Percentiles rank a stretch among this genome's conserved stretches.
phyloP scores from a whole-genome alignment of 2,888 invertebrate genomes.

The Eilema caniola region DNA sequence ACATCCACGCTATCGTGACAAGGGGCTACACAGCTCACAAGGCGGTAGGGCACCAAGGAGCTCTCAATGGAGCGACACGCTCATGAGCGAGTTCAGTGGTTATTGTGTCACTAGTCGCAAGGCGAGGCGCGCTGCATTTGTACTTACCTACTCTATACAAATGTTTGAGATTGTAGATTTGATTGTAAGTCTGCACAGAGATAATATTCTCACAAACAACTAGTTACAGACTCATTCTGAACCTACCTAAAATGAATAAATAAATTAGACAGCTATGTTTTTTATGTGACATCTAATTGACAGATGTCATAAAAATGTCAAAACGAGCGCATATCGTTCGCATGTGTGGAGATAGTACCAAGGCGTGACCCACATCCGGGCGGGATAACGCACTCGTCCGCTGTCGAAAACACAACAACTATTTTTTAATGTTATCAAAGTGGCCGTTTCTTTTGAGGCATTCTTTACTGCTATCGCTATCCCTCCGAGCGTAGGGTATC shows the following conservation, averaged over 20 bases:
- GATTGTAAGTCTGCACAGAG: no score
- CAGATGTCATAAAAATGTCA: background rate
- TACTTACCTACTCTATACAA: no score
- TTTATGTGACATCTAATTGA: background rate
- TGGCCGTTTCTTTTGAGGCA: constrained; percentile 44
- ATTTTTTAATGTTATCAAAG: constrained; percentile 47
- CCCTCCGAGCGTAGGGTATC: constrained; percentile 56
- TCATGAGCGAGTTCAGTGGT: no score
- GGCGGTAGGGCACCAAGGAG: background rate
- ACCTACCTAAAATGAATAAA: no score
- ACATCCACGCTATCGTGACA: background rate
- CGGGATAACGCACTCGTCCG: background rate
- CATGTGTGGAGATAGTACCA: background rate
- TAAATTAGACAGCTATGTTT: background rate
- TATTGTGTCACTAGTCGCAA: background rate
- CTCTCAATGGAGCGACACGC: background rate
- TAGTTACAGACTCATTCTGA: no score
- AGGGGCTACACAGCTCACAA: background rate
- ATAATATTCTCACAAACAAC: no score
- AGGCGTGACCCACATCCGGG: background rate
- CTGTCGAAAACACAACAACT: constrained; percentile 35
- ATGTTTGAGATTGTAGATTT: background rate
- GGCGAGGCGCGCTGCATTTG: background rate
- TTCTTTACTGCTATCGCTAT: constrained; percentile 41
- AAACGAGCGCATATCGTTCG: background rate